Conservation (phyloP, 2,113 vertebrate genomes). For the Anguilla japonica region DNA sequence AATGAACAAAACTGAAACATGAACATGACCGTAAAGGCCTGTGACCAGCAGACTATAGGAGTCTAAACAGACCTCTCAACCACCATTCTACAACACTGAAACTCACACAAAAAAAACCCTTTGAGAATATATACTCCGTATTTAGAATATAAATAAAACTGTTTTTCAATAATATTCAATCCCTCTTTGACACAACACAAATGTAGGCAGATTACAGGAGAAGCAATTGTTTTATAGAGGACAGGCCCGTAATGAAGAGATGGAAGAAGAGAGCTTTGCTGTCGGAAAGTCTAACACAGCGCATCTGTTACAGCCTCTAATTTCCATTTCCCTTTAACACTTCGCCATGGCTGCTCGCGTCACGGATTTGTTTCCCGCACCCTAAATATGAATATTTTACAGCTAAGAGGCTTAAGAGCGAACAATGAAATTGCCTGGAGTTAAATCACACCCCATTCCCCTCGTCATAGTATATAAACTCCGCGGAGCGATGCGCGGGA, state of each 20-base stretch:
- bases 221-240: slow-evolving; percentile 44
- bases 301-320: slow-evolving; percentile 54
- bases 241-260: slow-evolving; percentile 42
- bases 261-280: slow-evolving; percentile 33
- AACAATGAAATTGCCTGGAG: slow-evolving; percentile 74
- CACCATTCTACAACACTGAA: too few relatives aligned
- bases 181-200: slow-evolving; percentile 31
- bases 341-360: slow-evolving; percentile 40
- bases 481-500: slow-evolving; percentile 49
- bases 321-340: slow-evolving; percentile 20
- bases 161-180: slow-evolving; percentile 38
- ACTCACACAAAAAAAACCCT: not conserved
- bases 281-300: slow-evolving; percentile 41
- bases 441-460: slow-evolving; percentile 73
- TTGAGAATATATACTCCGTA: slow-evolving; percentile 2
- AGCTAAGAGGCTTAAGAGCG: slow-evolving; percentile 73
- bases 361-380: slow-evolving; percentile 61
- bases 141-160: slow-evolving; percentile 53
- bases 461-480: slow-evolving; percentile 54
- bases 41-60: too few relatives aligned
- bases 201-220: slow-evolving; percentile 43
- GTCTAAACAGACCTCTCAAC: too few relatives aligned
- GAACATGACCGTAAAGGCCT: too few relatives aligned
- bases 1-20: too few relatives aligned
- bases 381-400: slow-evolving; percentile 76